phyloP scores from a whole-genome alignment of 2,113 vertebrate genomes.

The Takifugu bimaculatus region DNA sequence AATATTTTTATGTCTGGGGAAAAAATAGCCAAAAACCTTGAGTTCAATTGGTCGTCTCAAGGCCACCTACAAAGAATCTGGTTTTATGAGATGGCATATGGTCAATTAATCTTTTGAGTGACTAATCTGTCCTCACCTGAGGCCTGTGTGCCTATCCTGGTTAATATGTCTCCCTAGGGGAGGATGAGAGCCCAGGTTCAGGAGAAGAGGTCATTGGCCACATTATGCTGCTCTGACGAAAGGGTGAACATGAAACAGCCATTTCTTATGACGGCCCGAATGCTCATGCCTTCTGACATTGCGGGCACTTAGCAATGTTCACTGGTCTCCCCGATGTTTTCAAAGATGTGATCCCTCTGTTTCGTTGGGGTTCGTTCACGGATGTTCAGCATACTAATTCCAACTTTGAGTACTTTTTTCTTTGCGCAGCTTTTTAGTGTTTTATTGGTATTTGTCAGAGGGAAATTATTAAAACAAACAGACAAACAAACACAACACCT shows the following conservation, averaged over 20 bases:
- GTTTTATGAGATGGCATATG: too few species aligned
- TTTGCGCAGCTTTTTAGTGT: constrained; percentile 6
- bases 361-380: constrained; percentile 3
- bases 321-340: constrained; percentile 18
- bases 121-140: neutral
- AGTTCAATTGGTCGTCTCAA: too few species aligned
- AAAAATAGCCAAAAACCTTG: too few species aligned
- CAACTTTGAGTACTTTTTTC: constrained; percentile 11
- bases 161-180: constrained; percentile 42
- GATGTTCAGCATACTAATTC: too few species aligned
- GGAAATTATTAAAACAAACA: too few species aligned
- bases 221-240: constrained; percentile 33
- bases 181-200: constrained; percentile 43
- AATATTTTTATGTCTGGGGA: too few species aligned
- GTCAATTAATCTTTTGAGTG: constrained; percentile 26
- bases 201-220: constrained; percentile 47
- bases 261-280: constrained; percentile 57
- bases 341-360: constrained; percentile 11
- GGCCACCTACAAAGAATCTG: too few species aligned
- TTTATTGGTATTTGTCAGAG: too few species aligned
- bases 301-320: constrained; percentile 45
- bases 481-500: too few species aligned
- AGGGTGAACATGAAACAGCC: constrained; percentile 57
- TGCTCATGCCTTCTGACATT: constrained; percentile 58
- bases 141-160: constrained; percentile 25